Percentiles rank a stretch among this genome's conserved stretches.
These are phyloP conservation scores for Scaptomyza montana DNA, from an alignment of 1,140 invertebrate genomes.

Conservation along the genomic window DNA sequence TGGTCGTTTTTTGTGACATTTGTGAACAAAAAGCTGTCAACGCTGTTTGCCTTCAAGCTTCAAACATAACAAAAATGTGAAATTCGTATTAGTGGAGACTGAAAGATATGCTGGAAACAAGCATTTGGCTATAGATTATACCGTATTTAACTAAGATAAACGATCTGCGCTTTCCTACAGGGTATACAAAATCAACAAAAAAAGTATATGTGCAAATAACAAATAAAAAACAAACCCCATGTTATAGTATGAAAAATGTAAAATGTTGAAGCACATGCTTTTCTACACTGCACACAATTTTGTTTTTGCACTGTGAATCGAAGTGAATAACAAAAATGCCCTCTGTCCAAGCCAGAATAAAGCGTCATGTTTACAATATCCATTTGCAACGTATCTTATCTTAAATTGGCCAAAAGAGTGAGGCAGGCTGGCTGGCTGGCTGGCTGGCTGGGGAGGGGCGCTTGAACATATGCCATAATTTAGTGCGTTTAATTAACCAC, in stretches of 20 bases:
- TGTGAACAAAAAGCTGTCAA: constrained; percentile 73
- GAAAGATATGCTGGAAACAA: neutral
- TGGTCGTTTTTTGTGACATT: constrained; percentile 50
- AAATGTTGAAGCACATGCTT: constrained; percentile 21
- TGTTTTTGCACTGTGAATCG: constrained; percentile 28
- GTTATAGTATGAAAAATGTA: constrained; percentile 22
- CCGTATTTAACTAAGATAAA: too few relatives aligned
- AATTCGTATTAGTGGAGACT: neutral
- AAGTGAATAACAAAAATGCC: constrained; percentile 35
- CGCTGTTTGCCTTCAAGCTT: constrained; percentile 43
- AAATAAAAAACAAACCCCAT: neutral
- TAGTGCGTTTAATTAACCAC: constrained; percentile 79
- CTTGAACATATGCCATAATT: constrained; percentile 79
- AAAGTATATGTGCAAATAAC: neutral
- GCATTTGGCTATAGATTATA: neutral
- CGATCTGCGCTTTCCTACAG: neutral
- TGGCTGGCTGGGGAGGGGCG: constrained; percentile 4
- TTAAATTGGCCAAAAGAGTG: neutral
- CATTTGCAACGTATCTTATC: constrained; percentile 60
- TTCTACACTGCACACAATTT: constrained; percentile 36
- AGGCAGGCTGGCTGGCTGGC: neutral
- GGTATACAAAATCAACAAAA: neutral
- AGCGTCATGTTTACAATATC: neutral
- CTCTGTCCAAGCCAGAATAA: neutral
- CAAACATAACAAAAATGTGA: constrained; percentile 21